Evolutionary conservation across 2,888 invertebrate genomes (phyloP).

Genomic region (Stegophylla sp.): DNA sequence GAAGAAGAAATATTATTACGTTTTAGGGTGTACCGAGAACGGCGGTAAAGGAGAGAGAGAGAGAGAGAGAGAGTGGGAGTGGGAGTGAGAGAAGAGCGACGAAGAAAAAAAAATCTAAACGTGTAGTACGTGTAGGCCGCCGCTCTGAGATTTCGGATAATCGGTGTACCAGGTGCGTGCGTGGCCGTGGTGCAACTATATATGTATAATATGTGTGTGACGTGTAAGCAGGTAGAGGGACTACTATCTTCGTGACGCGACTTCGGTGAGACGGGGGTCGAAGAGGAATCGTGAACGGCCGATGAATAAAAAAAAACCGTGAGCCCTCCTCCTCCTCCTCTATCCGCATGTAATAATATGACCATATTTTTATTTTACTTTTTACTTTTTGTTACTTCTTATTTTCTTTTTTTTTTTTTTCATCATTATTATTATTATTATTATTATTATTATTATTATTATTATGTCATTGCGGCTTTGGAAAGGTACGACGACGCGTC

Average conservation of each 20-base stretch:
- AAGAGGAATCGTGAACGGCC: conserved; percentile 47
- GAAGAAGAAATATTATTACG: background rate
- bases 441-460: too few relatives aligned
- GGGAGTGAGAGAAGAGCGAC: background rate
- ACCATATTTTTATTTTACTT: background rate
- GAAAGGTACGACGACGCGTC: background rate
- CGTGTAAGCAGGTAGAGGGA: background rate
- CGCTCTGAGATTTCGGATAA: conserved; percentile 48
- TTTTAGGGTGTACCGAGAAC: background rate
- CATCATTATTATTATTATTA: too few relatives aligned
- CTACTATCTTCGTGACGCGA: too few relatives aligned
- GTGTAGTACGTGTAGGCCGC: background rate
- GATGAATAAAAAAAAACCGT: conserved; percentile 29
- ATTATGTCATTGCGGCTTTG: conserved; percentile 39
- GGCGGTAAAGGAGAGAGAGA: background rate
- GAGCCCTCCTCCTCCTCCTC: conserved; percentile 24
- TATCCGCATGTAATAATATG: conserved; percentile 14
- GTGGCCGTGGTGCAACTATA: background rate
- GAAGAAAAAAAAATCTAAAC: background rate
- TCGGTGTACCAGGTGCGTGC: conserved; percentile 47
- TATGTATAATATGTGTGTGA: too few relatives aligned
- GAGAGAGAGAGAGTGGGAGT: background rate
- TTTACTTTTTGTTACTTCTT: background rate
- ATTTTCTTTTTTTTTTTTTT: conserved; percentile 6
- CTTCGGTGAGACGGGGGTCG: background rate